Conservation (phyloP, 2,113 vertebrate genomes). For the Tinamus guttatus region DNA sequence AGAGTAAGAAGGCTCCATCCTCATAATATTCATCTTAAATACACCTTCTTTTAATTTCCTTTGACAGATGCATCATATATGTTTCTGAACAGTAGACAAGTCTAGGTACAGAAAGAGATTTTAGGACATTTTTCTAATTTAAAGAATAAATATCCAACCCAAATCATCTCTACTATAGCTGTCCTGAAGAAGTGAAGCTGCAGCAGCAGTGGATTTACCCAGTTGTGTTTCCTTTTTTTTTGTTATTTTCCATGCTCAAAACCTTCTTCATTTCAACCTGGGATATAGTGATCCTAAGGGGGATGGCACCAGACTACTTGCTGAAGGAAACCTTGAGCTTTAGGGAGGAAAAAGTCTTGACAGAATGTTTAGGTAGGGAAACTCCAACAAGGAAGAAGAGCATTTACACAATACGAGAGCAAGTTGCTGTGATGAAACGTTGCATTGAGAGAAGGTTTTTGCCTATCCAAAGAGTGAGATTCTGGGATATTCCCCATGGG, state of each 20-base stretch:
- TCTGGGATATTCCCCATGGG: not conserved
- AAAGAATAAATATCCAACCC: not conserved
- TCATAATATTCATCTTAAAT: not conserved
- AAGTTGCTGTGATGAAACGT: not conserved
- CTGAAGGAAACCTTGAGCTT: not conserved
- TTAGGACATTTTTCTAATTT: not conserved
- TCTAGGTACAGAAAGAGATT: not conserved
- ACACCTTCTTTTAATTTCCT: not conserved
- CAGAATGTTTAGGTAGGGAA: not conserved
- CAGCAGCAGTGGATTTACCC: not conserved
- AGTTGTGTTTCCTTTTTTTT: not conserved
- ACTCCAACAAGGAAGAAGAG: not conserved
- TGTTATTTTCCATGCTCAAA: not conserved
- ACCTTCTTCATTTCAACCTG: not conserved
- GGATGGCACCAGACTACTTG: not conserved
- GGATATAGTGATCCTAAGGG: not conserved
- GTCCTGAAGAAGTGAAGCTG: not conserved
- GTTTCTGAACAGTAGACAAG: not conserved
- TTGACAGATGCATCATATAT: not conserved
- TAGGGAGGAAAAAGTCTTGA: not conserved
- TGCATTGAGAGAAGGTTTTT: not conserved
- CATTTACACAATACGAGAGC: not conserved
- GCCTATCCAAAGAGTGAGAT: not conserved
- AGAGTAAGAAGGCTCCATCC: not conserved
- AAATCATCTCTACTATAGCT: not conserved